Evolutionary conservation across 2,113 vertebrate species (phyloP).

Genomic region (Saguinus midas): DNA sequence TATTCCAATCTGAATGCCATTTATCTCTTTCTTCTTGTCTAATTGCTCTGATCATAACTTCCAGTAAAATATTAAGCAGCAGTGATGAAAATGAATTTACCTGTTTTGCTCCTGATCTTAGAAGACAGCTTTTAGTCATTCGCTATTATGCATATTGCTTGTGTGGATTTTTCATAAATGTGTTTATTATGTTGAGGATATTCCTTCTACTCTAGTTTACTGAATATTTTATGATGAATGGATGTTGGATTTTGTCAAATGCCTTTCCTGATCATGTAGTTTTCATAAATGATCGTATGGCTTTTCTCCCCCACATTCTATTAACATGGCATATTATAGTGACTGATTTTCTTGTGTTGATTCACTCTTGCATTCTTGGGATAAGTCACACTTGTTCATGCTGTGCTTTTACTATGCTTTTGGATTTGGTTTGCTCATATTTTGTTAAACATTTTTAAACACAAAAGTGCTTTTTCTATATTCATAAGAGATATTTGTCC

Average conservation of each 20-base stretch:
- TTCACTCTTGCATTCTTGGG: too few species aligned
- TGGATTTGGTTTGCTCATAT: background rate
- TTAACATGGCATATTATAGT: too few species aligned
- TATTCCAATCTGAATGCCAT: background rate
- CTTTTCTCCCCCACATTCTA: too few species aligned
- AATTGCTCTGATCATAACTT: background rate
- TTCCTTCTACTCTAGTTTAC: background rate
- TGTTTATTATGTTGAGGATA: background rate
- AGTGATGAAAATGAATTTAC: background rate
- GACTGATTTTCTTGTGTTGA: background rate
- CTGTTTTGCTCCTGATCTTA: background rate
- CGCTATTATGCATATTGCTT: background rate
- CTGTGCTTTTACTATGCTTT: background rate
- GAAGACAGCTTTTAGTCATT: background rate
- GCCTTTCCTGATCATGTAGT: background rate
- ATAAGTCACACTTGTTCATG: too few species aligned
- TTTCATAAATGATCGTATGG: too few species aligned
- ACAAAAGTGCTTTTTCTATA: background rate
- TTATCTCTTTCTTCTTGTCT: background rate
- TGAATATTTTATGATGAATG: background rate
- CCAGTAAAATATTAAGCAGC: background rate
- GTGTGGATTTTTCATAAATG: background rate
- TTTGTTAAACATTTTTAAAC: background rate
- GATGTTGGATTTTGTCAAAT: background rate
- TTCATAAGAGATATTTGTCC: background rate